A percentile compares a stretch with the other conserved stretches of the same genome.
Evolutionary conservation across 1,140 invertebrate genomes (phyloP).

Genomic region (Drosophila nebulosa): DNA sequence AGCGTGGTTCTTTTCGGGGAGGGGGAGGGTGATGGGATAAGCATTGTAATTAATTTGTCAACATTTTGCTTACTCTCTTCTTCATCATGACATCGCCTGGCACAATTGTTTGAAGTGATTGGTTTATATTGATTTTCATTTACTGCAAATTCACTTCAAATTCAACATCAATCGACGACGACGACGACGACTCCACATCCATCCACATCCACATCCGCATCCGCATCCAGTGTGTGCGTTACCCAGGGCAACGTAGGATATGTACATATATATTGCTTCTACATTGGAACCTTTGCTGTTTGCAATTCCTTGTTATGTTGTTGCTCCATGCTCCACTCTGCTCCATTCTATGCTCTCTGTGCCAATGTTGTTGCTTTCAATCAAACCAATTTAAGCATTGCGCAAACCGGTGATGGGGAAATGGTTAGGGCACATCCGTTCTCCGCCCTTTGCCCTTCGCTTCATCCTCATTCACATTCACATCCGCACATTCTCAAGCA

Average conservation of each 20-base stretch:
- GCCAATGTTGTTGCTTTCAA: neutral
- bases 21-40: neutral
- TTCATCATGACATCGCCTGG: neutral
- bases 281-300: neutral
- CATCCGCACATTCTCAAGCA: neutral
- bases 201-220: neutral
- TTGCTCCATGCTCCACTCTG: neutral
- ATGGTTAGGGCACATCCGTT: neutral
- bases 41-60: neutral
- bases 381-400: neutral
- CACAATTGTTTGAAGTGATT: neutral
- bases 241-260: neutral
- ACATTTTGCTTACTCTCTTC: neutral
- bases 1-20: too few species aligned
- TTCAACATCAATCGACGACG: neutral
- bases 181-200: too few species aligned
- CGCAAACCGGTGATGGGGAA: neutral
- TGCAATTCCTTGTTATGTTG: neutral
- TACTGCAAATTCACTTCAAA: neutral
- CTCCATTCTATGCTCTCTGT: neutral
- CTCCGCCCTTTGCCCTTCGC: too few species aligned
- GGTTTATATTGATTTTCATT: neutral
- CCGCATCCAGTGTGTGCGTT: neutral
- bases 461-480: neutral
- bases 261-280: neutral